Base-by-base conservation (phyloP, 2,888 invertebrate genomes). In the Miltochrista miniata region DNA sequence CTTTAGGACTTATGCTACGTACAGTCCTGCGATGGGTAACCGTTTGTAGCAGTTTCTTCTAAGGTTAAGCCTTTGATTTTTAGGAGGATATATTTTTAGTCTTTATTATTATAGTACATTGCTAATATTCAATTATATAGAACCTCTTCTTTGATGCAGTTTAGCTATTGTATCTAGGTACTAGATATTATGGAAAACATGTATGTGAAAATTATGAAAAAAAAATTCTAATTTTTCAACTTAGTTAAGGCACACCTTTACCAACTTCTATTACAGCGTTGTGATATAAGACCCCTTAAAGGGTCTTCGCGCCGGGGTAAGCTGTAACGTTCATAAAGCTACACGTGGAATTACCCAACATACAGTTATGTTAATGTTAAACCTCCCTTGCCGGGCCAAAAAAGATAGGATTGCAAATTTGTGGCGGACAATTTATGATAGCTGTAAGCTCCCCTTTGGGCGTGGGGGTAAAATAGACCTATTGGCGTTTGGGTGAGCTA, bases 321-420 rank as follows among this genome's bases (percentile, higher is more conserved):
- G 69, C 70, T 72, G 74, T 77, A 73, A 78, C 83, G 80, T 81
- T 81, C 81, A 82, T 86, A 79, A 84, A 84, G 79, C 77, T 78
- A 80, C 81, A 82, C 76, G 79, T 76, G 71, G 74, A 83, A 87
- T 83, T 81, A 81, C 82, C 79, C 79, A 77, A 81, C 83, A 80
- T 83, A 85, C 84, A 84, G 87, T 90, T 90, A 91, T 90, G 90
- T 87, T 90, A 90, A 90, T 87, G 84, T 75, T 51, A 66, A 71
- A 70, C 78, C 84, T 81, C 87, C 88, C 87, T 85, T 80, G 83
- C 82, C 79, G 82, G 82, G 79, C 81, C 77, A 72, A 83, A 85
- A 81, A 83, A 90, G 87, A 90, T 87, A 89, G 85, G 87, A 90
- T 92, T 92, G 90, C 92, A 90, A 92, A 91, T 92, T 91, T 89